Conservation (phyloP, 2,888 invertebrate genomes). For the Acanthacorydalis orientalis region DNA sequence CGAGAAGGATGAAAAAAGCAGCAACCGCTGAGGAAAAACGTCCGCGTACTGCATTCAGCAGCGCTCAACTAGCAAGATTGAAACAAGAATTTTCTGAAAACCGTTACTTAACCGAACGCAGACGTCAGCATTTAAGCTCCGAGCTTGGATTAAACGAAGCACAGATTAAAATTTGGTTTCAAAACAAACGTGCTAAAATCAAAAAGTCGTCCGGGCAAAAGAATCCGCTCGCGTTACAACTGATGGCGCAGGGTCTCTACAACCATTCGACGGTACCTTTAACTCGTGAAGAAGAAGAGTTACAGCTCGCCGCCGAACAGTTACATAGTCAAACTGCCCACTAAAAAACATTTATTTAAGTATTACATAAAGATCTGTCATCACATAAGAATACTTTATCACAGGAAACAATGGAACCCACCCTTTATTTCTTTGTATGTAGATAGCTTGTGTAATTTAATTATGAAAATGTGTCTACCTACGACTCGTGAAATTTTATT, state of each 20-base stretch:
- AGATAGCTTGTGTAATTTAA: no score
- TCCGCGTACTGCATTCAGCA: slow-evolving; percentile 90
- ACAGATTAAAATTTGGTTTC: slow-evolving; percentile 96
- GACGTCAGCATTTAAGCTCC: slow-evolving; percentile 77
- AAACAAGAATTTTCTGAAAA: slow-evolving; percentile 90
- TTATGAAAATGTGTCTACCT: no score
- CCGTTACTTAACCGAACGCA: slow-evolving; percentile 80
- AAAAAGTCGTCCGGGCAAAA: slow-evolving; percentile 80
- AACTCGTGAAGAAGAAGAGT: slow-evolving; percentile 56
- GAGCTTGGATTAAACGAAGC: slow-evolving; percentile 89
- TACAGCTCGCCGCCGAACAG: slow-evolving; percentile 24
- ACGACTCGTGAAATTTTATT: no score
- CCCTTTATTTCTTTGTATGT: no score
- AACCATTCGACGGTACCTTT: slow-evolving; percentile 70
- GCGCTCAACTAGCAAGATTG: slow-evolving; percentile 76
- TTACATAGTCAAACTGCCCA: background rate
- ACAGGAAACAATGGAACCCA: no score
- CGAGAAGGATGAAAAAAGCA: slow-evolving; percentile 34
- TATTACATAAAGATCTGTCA: no score
- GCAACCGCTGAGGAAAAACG: slow-evolving; percentile 51
- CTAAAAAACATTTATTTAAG: no score
- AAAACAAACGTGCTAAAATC: slow-evolving; percentile 92
- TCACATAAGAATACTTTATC: no score
- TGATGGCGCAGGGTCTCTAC: slow-evolving; percentile 89
- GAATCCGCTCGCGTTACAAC: slow-evolving; percentile 71